phyloP scores from a whole-genome alignment of 2,888 invertebrate genomes.

The Lottia scabra region DNA sequence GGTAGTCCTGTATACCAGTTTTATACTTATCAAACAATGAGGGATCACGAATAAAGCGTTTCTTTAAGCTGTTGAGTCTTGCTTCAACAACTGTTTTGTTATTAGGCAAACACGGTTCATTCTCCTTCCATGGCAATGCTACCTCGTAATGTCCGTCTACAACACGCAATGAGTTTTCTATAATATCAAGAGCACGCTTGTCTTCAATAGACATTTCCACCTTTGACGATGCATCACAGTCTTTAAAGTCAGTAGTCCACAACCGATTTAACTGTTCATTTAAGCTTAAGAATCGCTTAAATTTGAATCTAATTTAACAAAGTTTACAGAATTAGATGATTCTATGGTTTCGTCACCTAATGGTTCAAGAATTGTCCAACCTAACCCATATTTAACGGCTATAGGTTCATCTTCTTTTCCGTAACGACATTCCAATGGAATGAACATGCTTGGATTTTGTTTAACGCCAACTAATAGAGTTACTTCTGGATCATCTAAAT shows the following conservation, averaged over 20 bases:
- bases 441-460: neutral
- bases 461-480: neutral
- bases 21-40: conserved; percentile 14
- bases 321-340: neutral
- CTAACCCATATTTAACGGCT: neutral
- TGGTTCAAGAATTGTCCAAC: neutral
- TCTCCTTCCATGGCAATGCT: neutral
- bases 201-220: neutral
- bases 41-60: neutral
- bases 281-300: neutral
- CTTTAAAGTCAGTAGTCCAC: neutral
- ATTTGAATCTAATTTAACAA: neutral
- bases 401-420: neutral
- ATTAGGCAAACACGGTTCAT: neutral
- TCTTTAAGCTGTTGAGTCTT: neutral
- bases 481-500: neutral
- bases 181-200: neutral
- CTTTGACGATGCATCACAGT: neutral
- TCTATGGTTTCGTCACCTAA: too few species aligned
- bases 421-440: neutral
- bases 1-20: conserved; percentile 6
- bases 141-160: neutral
- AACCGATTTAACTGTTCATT: neutral
- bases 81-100: neutral
- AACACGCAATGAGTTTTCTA: neutral